Evolutionary conservation across 2,888 invertebrate genomes (phyloP), one percentile per base, ranked within the genome.

Genomic region (Lasioglossum figueresi): DNA sequence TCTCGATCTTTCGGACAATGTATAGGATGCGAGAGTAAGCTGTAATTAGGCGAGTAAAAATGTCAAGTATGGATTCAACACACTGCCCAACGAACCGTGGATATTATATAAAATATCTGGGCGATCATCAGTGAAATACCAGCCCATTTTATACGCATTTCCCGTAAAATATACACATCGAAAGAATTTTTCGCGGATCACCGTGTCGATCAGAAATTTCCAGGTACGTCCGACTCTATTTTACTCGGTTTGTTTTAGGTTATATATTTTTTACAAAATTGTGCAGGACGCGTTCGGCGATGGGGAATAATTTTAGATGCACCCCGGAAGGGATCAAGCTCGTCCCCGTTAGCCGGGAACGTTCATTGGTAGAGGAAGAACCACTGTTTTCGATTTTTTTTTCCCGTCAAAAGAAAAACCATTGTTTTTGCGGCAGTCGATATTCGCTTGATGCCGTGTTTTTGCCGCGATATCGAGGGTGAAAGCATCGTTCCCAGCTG

Each of bases 401-500:
- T 31, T 2, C 3, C 0, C 8, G 66, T 6, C 37, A 12, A 63
- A 45, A 79, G 31, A 23, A 31, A 74, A 74, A 37, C 40, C 48
- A 56, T 56, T 19, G 73, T 56, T 66, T 31, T 73, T 52, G 31
- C 45, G 27, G 63, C 56, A 27, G 73, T 66, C 27, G 79, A 73
- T 45, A 66, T 66, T 52, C 66, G 31, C 14, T 73, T 82, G 76
- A 45, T 63, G 52, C 78, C 59, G 45, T 77, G 79, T 86, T 88
- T 82, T 79, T 48, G 78, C 66, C 71, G 37, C 71, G 79, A 43
- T 63, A 79, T 79, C 63, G 80, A 72, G 83, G 72, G 74, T 83
- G 88, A 85, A 87, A 85, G 79, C 80, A 77, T 81, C 85, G 79
- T 85, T 79, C 63, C 80, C 78, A 52, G 43, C 76, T 77, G 74